These are phyloP conservation scores for Tychaedon coryphoeus DNA, from an alignment of 2,113 vertebrate species.

Conservation along the genomic window DNA sequence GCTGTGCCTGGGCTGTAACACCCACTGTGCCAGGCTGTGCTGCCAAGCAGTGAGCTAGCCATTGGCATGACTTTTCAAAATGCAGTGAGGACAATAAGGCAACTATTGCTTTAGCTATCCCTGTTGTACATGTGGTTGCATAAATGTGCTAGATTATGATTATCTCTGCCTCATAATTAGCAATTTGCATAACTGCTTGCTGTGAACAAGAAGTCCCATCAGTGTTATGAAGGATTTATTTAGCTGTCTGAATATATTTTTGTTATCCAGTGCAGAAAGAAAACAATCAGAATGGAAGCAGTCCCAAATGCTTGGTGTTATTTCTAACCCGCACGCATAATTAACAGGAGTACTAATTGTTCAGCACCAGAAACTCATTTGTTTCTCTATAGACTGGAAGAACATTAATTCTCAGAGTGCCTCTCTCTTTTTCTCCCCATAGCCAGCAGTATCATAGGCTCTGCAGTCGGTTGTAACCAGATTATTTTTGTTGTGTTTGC, in stretches of 20 bases:
- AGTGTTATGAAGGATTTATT: constrained; percentile 72
- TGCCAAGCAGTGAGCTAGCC: background rate
- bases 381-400: constrained; percentile 67
- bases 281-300: constrained; percentile 68
- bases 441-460: constrained; percentile 19
- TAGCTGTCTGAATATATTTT: constrained; percentile 75
- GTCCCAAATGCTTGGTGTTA: constrained; percentile 68
- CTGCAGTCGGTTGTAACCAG: constrained; percentile 57
- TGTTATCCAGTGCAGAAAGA: constrained; percentile 63
- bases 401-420: constrained; percentile 64
- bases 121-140: constrained; percentile 54
- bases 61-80: background rate
- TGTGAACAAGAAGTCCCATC: constrained; percentile 68
- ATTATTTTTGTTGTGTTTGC: constrained; percentile 55
- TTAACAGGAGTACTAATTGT: constrained; percentile 74
- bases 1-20: background rate
- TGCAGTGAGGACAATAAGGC: constrained; percentile 46
- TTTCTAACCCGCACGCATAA: constrained; percentile 63
- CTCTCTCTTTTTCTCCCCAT: constrained; percentile 11
- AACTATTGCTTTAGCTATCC: constrained; percentile 57
- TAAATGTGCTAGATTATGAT: constrained; percentile 73
- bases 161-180: constrained; percentile 74
- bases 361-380: constrained; percentile 74
- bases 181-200: constrained; percentile 75
- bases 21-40: background rate